Evolutionary conservation across 2,113 vertebrate species (phyloP).

Genomic region (Anolis carolinensis): DNA sequence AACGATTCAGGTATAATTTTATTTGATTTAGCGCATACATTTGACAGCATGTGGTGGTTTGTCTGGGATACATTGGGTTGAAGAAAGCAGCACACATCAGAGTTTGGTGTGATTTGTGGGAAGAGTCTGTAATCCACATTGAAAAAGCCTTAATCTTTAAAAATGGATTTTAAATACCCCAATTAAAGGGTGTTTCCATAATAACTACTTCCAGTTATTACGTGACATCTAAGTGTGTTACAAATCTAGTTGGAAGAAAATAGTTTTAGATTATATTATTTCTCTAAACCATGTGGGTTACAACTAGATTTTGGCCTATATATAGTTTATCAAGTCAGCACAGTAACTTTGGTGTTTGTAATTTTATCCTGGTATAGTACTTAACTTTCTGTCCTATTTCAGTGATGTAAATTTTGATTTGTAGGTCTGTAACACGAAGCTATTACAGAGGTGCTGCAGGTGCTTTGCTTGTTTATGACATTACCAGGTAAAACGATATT

Average conservation of each 20-base stretch:
- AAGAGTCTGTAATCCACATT: not conserved
- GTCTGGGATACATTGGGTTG: constrained; percentile 12
- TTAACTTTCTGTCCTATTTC: not conserved
- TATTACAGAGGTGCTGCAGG: constrained; percentile 98
- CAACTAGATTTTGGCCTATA: not conserved
- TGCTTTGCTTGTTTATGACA: constrained; percentile 95
- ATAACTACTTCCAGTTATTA: not conserved
- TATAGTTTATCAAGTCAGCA: not conserved
- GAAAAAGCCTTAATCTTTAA: not conserved
- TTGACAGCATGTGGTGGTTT: not conserved
- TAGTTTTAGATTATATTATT: constrained; percentile 1
- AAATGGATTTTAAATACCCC: not conserved
- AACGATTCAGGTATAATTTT: constrained; percentile 79
- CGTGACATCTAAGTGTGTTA: not conserved
- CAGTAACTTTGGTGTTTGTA: not conserved
- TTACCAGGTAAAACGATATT: constrained; percentile 87
- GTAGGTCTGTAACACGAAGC: constrained; percentile 96
- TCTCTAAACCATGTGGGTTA: not conserved
- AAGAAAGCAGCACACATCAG: accelerated
- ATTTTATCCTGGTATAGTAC: not conserved
- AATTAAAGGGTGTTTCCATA: not conserved
- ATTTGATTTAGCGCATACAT: not conserved
- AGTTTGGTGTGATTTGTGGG: not conserved
- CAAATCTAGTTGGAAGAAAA: not conserved
- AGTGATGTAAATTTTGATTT: constrained; percentile 51